Evolutionary conservation across 1,140 invertebrate genomes (phyloP).

Genomic region (Bombus sibiricus): DNA sequence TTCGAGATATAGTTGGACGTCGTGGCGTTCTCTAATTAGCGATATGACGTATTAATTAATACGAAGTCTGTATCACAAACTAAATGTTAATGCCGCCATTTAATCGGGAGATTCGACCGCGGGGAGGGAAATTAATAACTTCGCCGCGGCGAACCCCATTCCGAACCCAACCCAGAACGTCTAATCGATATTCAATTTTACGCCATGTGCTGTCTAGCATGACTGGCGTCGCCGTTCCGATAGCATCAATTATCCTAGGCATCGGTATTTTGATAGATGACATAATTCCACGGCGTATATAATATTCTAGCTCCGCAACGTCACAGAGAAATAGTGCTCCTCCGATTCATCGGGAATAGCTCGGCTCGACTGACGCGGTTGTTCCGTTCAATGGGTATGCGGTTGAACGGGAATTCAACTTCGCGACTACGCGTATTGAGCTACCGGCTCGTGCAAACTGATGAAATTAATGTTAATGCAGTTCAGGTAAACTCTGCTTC

Average conservation of each 20-base stretch:
- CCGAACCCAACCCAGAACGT: conserved; percentile 58
- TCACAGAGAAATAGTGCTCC: conserved; percentile 60
- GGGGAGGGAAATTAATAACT: conserved; percentile 66
- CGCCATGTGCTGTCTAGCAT: conserved; percentile 71
- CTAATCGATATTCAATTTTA: conserved; percentile 73
- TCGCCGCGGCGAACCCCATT: conserved; percentile 55
- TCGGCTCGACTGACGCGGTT: conserved; percentile 23
- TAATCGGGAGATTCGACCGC: conserved; percentile 64
- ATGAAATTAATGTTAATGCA: conserved; percentile 46
- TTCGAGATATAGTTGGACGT: background rate
- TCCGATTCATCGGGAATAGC: conserved; percentile 53
- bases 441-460: background rate
- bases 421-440: conserved; percentile 16
- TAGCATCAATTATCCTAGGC: conserved; percentile 72
- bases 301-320: conserved; percentile 63
- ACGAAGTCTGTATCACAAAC: conserved; percentile 51
- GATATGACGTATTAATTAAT: conserved; percentile 52
- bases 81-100: conserved; percentile 56
- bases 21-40: conserved; percentile 42
- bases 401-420: conserved; percentile 37
- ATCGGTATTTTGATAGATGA: conserved; percentile 72
- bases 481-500: background rate
- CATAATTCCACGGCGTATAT: conserved; percentile 68
- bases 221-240: conserved; percentile 68
- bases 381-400: conserved; percentile 35